A percentile compares a stretch with the other conserved stretches of the same genome.
These are phyloP conservation scores for Spheniscus mendiculus DNA, from an alignment of 2,113 vertebrate genomes.

Conservation along the genomic window DNA sequence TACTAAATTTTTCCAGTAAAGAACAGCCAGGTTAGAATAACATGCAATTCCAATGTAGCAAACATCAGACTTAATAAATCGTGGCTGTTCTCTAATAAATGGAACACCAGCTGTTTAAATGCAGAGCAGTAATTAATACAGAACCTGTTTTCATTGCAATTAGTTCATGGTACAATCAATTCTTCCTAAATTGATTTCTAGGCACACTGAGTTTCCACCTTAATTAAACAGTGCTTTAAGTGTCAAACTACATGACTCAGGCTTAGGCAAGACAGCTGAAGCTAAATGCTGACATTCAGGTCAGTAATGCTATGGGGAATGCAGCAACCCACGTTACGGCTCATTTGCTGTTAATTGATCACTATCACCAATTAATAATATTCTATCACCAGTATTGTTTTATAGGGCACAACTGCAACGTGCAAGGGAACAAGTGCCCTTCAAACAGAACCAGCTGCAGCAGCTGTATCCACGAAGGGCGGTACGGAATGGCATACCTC, in stretches of 20 bases:
- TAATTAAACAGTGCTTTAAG: not conserved
- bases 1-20: not conserved
- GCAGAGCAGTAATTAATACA: not conserved
- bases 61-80: not conserved
- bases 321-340: not conserved
- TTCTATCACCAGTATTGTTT: not conserved
- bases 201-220: not conserved
- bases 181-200: not conserved
- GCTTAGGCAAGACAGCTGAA: not conserved
- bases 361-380: not conserved
- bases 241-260: not conserved
- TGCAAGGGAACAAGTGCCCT: not conserved
- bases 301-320: not conserved
- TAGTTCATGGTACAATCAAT: not conserved
- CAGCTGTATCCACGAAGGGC: not conserved
- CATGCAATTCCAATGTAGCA: not conserved
- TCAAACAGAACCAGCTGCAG: not conserved
- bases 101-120: not conserved
- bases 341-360: not conserved
- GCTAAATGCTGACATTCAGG: not conserved
- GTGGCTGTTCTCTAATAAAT: not conserved
- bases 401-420: not conserved
- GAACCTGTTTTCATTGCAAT: not conserved
- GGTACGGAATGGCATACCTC: not conserved
- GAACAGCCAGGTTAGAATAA: not conserved